Percentiles rank a stretch among this genome's conserved stretches.
These are phyloP conservation scores for Cantharis lateralis DNA, from an alignment of 2,888 invertebrate species.

Conservation along the genomic window DNA sequence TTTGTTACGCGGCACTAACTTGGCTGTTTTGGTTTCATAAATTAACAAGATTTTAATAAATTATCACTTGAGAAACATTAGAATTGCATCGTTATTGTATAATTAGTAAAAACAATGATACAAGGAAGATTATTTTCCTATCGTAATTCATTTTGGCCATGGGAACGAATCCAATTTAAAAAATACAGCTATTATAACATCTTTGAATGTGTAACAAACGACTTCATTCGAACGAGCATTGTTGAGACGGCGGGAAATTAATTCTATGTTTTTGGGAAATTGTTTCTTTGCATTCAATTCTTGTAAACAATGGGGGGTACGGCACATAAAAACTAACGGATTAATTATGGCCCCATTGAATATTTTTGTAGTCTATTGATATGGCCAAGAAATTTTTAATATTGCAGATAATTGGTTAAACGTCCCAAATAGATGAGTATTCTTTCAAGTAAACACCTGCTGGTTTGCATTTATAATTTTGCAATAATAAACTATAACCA, in stretches of 20 bases:
- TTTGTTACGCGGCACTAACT: not conserved
- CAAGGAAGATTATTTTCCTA: constrained; percentile 22
- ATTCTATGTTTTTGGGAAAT: not conserved
- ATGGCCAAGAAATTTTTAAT: not conserved
- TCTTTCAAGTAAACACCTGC: not conserved
- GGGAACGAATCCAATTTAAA: constrained; percentile 24
- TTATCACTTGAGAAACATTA: not conserved
- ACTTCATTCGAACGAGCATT: not conserved
- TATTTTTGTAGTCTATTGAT: not conserved
- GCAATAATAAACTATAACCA: not conserved
- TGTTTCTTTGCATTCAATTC: not conserved
- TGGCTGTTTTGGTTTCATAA: not conserved
- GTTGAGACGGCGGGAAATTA: not conserved
- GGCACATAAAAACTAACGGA: not conserved
- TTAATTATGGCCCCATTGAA: not conserved
- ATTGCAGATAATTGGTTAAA: not conserved
- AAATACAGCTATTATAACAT: constrained; percentile 8
- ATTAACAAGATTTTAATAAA: not conserved
- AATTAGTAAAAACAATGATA: not conserved
- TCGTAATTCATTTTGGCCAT: constrained; percentile 12
- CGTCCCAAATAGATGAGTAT: not conserved
- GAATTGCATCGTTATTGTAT: not conserved
- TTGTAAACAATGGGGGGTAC: not conserved
- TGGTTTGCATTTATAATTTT: not conserved
- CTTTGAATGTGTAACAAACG: constrained; percentile 7